Evolutionary conservation across 2,888 invertebrate genomes (phyloP).

Genomic region (Agrochola litura): DNA sequence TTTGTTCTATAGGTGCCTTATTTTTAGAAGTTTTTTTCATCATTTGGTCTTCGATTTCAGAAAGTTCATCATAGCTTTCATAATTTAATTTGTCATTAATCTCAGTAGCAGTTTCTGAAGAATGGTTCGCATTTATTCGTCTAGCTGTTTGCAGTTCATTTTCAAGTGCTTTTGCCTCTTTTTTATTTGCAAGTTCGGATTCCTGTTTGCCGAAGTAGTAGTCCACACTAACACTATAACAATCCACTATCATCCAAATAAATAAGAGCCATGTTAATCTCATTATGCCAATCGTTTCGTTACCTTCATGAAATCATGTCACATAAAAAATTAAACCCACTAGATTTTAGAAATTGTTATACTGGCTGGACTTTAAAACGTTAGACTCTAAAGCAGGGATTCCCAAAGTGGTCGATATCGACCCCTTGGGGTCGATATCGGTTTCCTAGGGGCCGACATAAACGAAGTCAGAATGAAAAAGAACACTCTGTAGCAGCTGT

Average conservation of each 20-base stretch:
- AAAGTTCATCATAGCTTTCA: slow-evolving; percentile 51
- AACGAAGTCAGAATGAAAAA: too few relatives aligned
- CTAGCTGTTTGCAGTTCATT: slow-evolving; percentile 16
- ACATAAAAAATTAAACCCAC: slow-evolving; percentile 26
- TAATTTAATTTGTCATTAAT: slow-evolving; percentile 38
- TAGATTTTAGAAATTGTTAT: slow-evolving; percentile 16
- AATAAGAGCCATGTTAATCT: slow-evolving; percentile 31
- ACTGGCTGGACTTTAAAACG: background rate
- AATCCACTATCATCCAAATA: slow-evolving; percentile 49
- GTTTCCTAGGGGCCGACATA: too few relatives aligned
- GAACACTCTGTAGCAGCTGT: too few relatives aligned
- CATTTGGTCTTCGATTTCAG: slow-evolving; percentile 56
- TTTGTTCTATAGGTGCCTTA: slow-evolving; percentile 13
- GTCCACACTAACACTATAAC: slow-evolving; percentile 69
- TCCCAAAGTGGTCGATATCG: too few relatives aligned
- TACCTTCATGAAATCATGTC: background rate
- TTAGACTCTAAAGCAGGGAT: background rate
- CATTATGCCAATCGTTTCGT: slow-evolving; percentile 31
- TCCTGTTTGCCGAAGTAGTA: slow-evolving; percentile 67
- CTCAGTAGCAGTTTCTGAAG: background rate
- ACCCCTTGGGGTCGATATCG: too few relatives aligned
- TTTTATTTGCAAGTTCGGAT: slow-evolving; percentile 26
- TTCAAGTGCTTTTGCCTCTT: slow-evolving; percentile 2
- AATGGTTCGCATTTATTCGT: slow-evolving; percentile 23
- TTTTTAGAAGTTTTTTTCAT: slow-evolving; percentile 22